Base-by-base conservation (phyloP, 2,113 vertebrate genomes). In the Stictonetta naevosa region DNA sequence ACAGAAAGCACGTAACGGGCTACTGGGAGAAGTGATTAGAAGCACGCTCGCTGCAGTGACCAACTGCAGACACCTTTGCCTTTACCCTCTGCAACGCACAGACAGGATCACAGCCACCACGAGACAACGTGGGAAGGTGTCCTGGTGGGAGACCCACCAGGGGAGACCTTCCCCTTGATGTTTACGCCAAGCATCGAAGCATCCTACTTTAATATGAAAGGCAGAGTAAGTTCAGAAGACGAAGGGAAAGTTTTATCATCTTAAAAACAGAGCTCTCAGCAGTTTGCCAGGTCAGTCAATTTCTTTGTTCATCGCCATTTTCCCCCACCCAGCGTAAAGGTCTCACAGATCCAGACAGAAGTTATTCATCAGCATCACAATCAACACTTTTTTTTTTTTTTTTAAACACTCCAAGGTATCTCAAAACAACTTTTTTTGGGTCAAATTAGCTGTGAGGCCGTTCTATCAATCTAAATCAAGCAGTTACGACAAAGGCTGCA, bases 381-480 rank as follows among this genome's bases (percentile, higher is more conserved):
- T 19, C 55, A 52, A 38, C 31, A 16, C 8, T 15, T 76, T 76
- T 53, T 19, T 52, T 53, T 19, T 52, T 72, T 60, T 40, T 31
- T 40, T 19, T 14, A 26, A 50, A 33, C 74, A 7, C 18, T 59
- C 36, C 80, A 67, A 17, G 36, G 62, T 23, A 14, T 52, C 52
- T 52, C 52, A 76, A 75, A 78, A 53, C 53, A 91, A 79, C 29
- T 29, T 31, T 38, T 28, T 76, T 21, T 9, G 46, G 42, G 46
- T 48, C 46, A 22, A 60, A 74, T 25, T 88, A 84, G 50, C 86
- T 89, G n/a, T 22, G 52, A 97, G 53, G 46, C 71, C 77, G 83
- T 5, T 42, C 56, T 75, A 80, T 78, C 83, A 64, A 82, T 93
- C 87, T 93, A 91, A 95, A 92, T 93, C 93, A 96, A 69, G 62